Evolutionary conservation across 1,140 invertebrate genomes (phyloP).

Genomic region (Hycleus phaleratus): DNA sequence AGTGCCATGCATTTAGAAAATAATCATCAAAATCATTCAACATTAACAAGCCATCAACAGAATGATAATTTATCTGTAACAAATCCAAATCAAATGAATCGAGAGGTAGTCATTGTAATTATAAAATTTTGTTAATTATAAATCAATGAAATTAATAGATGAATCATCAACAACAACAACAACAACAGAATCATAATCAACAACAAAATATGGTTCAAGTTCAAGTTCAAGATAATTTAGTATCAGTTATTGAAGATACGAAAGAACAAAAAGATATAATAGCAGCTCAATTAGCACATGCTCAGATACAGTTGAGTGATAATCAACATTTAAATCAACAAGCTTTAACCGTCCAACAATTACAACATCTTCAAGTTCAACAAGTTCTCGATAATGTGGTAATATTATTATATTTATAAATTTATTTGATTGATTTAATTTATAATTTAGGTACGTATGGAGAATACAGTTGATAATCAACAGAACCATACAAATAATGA

Average conservation of each 20-base stretch:
- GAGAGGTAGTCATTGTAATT: slow-evolving; percentile 18
- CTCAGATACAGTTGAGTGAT: slow-evolving; percentile 36
- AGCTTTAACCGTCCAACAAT: slow-evolving; percentile 35
- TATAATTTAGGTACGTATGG: slow-evolving; percentile 25
- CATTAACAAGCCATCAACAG: slow-evolving; percentile 41
- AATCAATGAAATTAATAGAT: neutral
- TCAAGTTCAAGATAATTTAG: slow-evolving; percentile 40
- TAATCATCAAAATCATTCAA: slow-evolving; percentile 35
- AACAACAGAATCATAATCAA: slow-evolving; percentile 8
- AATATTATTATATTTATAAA: neutral
- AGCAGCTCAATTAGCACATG: slow-evolving; percentile 31
- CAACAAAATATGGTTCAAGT: slow-evolving; percentile 40
- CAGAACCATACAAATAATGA: slow-evolving; percentile 27
- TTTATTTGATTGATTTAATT: neutral
- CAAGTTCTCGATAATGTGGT: slow-evolving; percentile 39
- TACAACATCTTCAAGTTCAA: slow-evolving; percentile 40
- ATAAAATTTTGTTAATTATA: neutral
- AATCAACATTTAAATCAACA: slow-evolving; percentile 34
- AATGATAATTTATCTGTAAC: slow-evolving; percentile 20
- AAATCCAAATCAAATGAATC: slow-evolving; percentile 22
- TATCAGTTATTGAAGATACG: slow-evolving; percentile 39
- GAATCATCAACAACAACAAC: slow-evolving; percentile 17
- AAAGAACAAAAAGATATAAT: slow-evolving; percentile 39
- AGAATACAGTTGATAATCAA: slow-evolving; percentile 28
- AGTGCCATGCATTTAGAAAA: slow-evolving; percentile 38